These are phyloP conservation scores for Eptesicus fuscus DNA, from an alignment of 2,113 vertebrate species.

Conservation along the genomic window DNA sequence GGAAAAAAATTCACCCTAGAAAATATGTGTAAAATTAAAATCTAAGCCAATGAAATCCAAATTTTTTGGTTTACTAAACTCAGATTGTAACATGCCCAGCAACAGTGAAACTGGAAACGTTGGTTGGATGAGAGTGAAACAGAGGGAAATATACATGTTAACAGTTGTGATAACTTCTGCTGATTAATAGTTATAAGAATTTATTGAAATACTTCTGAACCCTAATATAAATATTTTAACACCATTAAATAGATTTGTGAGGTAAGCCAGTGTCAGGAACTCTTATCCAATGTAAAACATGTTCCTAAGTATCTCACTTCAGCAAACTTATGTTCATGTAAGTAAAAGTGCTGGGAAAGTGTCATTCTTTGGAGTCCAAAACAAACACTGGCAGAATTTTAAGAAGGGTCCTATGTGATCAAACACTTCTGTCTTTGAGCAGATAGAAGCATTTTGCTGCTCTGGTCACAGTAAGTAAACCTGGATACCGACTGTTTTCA, in stretches of 20 bases:
- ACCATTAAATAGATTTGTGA: not conserved
- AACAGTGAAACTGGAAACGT: not conserved
- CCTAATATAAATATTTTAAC: slow-evolving; percentile 1
- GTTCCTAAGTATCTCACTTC: slow-evolving; percentile 3
- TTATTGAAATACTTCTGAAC: slow-evolving; percentile 7
- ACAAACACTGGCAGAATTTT: slow-evolving; percentile 12
- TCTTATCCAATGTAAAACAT: not conserved
- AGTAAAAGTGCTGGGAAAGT: slow-evolving; percentile 34
- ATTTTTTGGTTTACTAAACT: slow-evolving; percentile 10
- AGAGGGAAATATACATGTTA: not conserved
- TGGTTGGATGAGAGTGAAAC: not conserved
- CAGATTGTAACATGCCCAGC: not conserved
- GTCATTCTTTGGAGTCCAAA: not conserved
- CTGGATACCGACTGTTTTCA: not conserved
- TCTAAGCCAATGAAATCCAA: not conserved
- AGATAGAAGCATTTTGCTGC: not conserved
- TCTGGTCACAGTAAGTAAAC: not conserved
- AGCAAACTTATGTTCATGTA: slow-evolving; percentile 19
- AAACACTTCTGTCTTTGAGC: not conserved
- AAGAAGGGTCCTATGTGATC: not conserved
- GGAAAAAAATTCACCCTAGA: not conserved
- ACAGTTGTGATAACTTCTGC: not conserved
- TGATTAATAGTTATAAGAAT: not conserved
- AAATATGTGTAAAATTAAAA: slow-evolving; percentile 32
- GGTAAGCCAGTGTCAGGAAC: not conserved